Conservation (phyloP, 2,888 invertebrate genomes). For the Idaea straminata region DNA sequence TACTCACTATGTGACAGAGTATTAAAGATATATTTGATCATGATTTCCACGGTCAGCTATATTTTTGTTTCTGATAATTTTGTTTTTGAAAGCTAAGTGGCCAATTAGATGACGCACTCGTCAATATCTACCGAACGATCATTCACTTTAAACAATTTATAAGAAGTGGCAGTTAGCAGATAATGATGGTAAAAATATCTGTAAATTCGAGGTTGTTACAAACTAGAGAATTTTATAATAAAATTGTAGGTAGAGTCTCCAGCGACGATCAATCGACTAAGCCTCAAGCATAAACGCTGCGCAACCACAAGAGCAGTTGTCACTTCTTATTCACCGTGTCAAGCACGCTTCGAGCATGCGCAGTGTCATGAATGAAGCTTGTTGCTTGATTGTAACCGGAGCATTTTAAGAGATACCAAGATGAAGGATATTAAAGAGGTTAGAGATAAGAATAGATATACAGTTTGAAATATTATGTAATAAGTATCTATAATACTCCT, state of each 20-base stretch:
- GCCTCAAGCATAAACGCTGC: background rate
- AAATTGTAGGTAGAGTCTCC: background rate
- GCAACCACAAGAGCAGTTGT: background rate
- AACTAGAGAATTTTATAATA: background rate
- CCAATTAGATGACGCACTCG: background rate
- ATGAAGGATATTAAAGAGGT: conserved; percentile 28
- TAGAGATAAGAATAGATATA: conserved; percentile 36
- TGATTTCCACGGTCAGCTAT: background rate
- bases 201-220: background rate
- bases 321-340: background rate
- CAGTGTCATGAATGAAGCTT: background rate
- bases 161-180: conserved; percentile 5
- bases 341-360: background rate
- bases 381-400: background rate
- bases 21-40: background rate
- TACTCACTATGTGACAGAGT: background rate
- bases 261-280: background rate
- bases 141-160: background rate
- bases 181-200: background rate
- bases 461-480: conserved; percentile 36
- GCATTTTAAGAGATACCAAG: background rate
- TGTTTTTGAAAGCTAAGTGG: background rate
- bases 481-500: conserved; percentile 39
- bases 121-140: background rate
- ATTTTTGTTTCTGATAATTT: background rate